Percentiles rank a stretch among this genome's conserved stretches.
These are phyloP conservation scores for Clupea harengus DNA, from an alignment of 2,113 vertebrate species.

Conservation along the genomic window DNA sequence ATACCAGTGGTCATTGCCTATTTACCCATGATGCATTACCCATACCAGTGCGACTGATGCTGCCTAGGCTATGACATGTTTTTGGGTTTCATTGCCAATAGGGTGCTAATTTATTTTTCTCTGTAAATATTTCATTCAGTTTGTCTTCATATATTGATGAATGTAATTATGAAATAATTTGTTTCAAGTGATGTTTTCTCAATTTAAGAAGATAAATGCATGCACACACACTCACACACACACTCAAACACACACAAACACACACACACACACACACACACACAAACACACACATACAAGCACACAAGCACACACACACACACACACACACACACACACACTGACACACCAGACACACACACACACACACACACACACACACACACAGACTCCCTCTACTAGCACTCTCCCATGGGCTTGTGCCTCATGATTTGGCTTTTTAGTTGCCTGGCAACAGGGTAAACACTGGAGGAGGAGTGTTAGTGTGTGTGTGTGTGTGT, in stretches of 20 bases:
- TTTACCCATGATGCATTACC: background rate
- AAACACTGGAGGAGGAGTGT: slow-evolving; percentile 40
- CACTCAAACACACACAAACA: background rate
- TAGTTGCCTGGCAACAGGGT: slow-evolving; percentile 53
- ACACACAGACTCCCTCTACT: background rate
- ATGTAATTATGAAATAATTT: background rate
- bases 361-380: background rate
- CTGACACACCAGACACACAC: background rate
- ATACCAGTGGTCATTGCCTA: background rate
- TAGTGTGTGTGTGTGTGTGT: background rate
- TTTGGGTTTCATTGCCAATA: background rate
- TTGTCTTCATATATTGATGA: background rate
- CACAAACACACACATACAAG: background rate
- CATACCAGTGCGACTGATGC: background rate
- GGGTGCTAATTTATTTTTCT: background rate
- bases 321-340: background rate
- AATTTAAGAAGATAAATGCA: background rate
- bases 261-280: background rate
- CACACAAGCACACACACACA: background rate
- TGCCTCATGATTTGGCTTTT: slow-evolving; percentile 34
- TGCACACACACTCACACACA: background rate
- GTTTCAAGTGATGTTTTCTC: background rate
- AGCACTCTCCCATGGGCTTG: slow-evolving; percentile 37
- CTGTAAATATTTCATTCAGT: background rate
- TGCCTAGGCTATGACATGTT: too few species aligned